Conservation (phyloP, 2,113 vertebrate species). For the Burhinus oedicnemus region DNA sequence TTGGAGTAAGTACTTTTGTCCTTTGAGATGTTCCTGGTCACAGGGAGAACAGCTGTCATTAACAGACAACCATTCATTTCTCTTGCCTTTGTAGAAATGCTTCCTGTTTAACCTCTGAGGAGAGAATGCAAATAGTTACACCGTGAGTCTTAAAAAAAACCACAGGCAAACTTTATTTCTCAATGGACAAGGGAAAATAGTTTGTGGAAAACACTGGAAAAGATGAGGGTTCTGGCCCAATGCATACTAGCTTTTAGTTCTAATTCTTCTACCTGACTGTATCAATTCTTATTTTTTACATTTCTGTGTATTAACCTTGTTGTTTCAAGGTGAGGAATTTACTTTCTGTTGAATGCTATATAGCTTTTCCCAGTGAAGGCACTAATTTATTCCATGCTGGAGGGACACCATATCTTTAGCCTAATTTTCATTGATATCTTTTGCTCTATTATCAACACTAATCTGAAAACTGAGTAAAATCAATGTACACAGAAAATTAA, state of each 20-base stretch:
- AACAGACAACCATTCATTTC: background rate
- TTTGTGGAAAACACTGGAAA: background rate
- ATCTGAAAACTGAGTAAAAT: conserved; percentile 31
- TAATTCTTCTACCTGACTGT: background rate
- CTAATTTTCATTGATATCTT: conserved; percentile 3
- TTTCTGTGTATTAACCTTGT: background rate
- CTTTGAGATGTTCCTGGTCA: background rate
- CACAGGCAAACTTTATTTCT: background rate
- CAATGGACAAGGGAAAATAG: background rate
- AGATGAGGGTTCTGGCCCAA: background rate
- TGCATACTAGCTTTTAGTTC: background rate
- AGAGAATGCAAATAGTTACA: background rate
- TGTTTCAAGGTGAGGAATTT: background rate
- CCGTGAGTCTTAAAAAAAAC: background rate
- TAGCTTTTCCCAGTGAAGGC: background rate
- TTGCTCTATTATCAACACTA: background rate
- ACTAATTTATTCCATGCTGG: background rate
- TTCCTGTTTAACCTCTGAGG: background rate
- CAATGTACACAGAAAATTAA: conserved; percentile 5
- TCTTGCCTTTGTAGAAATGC: background rate
- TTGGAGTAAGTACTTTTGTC: background rate
- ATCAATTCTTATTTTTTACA: background rate
- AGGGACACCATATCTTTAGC: background rate
- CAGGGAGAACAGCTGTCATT: background rate
- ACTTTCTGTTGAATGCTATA: background rate